Evolutionary conservation across 37 sponge, comb jelly and placozoan species (phyloP), one percentile per base, ranked within the genome.

Genomic region (Eunapius fragilis): DNA sequence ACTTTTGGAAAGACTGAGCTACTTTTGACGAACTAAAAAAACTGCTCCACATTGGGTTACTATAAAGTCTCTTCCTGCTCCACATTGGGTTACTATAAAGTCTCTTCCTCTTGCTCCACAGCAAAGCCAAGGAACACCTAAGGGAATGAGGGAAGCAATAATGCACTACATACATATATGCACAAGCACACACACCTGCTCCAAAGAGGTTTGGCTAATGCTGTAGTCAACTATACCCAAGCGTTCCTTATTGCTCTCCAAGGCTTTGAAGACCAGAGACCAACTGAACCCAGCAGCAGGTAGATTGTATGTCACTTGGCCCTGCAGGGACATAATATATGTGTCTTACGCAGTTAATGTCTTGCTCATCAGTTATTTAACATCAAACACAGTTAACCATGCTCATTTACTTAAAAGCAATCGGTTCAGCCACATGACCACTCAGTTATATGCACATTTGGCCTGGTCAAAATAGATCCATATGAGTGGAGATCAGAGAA

Each of bases 181-280:
- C 47, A 32, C 31, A 31, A 30, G 5, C 25, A 28, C 36, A 68
- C 84, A 30, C 76, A 92, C 89, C 84, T 94, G 91, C 58, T 94
- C 95, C 58, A 95, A 81, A 7, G 90, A 78, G 19, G 92, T 95
- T 70, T 95, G 96, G 58, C 90, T 92, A 67, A 95, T 86, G 32
- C 89, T 84, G 88, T 95, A 95, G 79, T 91, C 92, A 68, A 69
- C 76, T 37, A 95, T 87, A 25, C 71, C 83, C 33, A 95, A 74
- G 17, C 34, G 37, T 19, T 82, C 89, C 76, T 87, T 91, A 68
- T 88, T 86, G 5, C n/a, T 25, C 70, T 95, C 96, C 75, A 94
- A 78, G 30, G 37, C n/a, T 19, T 87, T 77, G 78, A 94, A 94
- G 11, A 94, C 82, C 17, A 11, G 45, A 3, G 88, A 70, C 88